These are phyloP conservation scores for Mesocentrotus franciscanus DNA, from an alignment of 53 echinoderm and acorn worm genomes.

Conservation along the genomic window DNA sequence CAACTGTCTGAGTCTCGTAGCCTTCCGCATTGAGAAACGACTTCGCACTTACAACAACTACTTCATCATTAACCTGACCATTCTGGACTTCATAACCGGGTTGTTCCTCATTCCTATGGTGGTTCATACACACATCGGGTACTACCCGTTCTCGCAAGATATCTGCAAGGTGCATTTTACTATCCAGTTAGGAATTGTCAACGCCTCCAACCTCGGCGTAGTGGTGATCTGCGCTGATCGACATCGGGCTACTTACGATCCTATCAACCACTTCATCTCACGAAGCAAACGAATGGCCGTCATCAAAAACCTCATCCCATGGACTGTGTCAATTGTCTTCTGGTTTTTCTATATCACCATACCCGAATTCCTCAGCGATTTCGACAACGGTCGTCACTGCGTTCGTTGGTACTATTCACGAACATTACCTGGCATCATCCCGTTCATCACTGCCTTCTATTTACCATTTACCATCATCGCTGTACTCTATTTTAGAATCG, in stretches of 20 bases:
- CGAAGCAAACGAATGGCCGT: slow-evolving; percentile 42
- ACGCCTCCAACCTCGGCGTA: slow-evolving; percentile 17
- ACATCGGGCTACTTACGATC: slow-evolving; percentile 53
- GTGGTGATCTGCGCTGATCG: slow-evolving; percentile 61
- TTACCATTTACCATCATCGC: slow-evolving; percentile 8
- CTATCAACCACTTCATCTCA: slow-evolving; percentile 54
- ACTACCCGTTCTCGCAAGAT: slow-evolving; percentile 30
- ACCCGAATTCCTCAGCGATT: slow-evolving; percentile 36
- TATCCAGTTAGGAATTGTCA: neutral
- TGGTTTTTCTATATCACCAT: slow-evolving; percentile 30
- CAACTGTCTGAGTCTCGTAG: too few relatives aligned
- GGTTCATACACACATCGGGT: slow-evolving; percentile 43
- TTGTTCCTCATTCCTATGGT: neutral
- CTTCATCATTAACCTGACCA: too few relatives aligned
- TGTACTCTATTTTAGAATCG: slow-evolving; percentile 6
- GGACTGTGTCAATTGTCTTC: neutral
- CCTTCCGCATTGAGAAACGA: too few relatives aligned
- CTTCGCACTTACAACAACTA: too few relatives aligned
- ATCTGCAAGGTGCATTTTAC: neutral
- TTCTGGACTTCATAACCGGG: too few relatives aligned
- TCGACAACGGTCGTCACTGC: slow-evolving; percentile 58
- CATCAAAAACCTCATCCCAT: neutral
- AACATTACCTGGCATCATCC: neutral
- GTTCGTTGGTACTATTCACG: neutral
- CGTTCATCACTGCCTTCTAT: neutral